These are phyloP conservation scores for Zygothrica quintamaculata DNA, from an alignment of 2,888 invertebrate species.

Conservation along the genomic window DNA sequence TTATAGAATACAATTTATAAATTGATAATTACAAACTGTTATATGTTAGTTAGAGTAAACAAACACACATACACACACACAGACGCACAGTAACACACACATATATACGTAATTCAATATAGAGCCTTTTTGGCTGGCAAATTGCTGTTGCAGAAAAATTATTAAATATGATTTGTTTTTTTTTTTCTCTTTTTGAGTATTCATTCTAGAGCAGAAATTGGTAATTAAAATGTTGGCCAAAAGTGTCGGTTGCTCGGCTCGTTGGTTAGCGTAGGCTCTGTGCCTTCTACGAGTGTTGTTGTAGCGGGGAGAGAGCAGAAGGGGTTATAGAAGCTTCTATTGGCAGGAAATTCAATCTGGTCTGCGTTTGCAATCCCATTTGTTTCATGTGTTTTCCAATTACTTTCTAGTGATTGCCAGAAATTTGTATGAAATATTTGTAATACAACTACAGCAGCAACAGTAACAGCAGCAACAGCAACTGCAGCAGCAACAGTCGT, in stretches of 20 bases:
- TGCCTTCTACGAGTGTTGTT: too few relatives aligned
- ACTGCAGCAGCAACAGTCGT: constrained; percentile 12
- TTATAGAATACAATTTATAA: constrained; percentile 37
- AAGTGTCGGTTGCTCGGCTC: constrained; percentile 56
- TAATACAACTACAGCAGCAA: constrained; percentile 20
- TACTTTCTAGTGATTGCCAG: constrained; percentile 54
- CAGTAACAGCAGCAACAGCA: constrained; percentile 6
- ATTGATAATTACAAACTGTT: constrained; percentile 54
- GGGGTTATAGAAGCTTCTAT: too few relatives aligned
- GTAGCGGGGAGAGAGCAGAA: too few relatives aligned
- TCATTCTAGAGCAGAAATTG: too few relatives aligned
- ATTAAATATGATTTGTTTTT: constrained; percentile 1
- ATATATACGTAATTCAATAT: too few relatives aligned
- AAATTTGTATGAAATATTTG: constrained; percentile 57
- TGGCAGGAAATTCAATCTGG: constrained; percentile 42
- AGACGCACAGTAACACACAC: too few relatives aligned
- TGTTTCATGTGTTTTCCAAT: constrained; percentile 71
- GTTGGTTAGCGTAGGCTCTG: constrained; percentile 14
- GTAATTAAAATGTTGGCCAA: constrained; percentile 72
- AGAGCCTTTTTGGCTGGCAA: constrained; percentile 34
- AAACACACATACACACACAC: too few relatives aligned
- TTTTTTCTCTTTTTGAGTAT: too few relatives aligned
- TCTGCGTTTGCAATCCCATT: constrained; percentile 30
- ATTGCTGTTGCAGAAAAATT: neutral
- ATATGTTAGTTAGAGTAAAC: too few relatives aligned